Evolutionary conservation across 2,113 vertebrate genomes (phyloP), one percentile per base, ranked within the genome.

Genomic region (Clarias gariepinus): DNA sequence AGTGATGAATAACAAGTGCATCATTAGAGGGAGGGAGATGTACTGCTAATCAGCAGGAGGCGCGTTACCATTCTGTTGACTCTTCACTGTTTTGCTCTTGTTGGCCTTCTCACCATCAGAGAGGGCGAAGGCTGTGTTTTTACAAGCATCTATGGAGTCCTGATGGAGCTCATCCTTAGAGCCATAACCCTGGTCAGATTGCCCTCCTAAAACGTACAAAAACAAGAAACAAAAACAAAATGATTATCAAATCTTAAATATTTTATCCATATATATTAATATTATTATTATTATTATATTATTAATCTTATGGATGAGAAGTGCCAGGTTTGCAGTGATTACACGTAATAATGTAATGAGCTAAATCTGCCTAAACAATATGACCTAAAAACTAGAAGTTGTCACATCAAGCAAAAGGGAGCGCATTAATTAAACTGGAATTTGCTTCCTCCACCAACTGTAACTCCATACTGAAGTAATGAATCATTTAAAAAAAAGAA

Each of bases 161-260:
- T 95, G 96, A 91, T 94, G 80, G 25, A 98, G 92, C 91, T 97
- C 97, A 90, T 99, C 97, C 90, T 98, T 99, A 7, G 96, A 97
- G 81, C 96, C 96, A 2, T 96, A 98, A 87, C 96, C 96, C 88
- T 97, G 97, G 92, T 98, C 97, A 84, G 95, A 97, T 89, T 96
- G 97, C 86, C 92, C 94, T 15, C 95, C 94, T 95, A 23, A 68
- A 84, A 25, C n/a, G 77, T 36, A 71, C 33, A 88, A 47, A 61
- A 11, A 53, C 21, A 83, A 53, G n/a, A 15, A 28, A 78, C 18
- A 52, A 23, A 82, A 57, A 9, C 33, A n/a, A n/a, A n/a, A n/a
- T n/a, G n/a, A n/a, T n/a, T n/a, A n/a, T n/a, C n/a, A 41, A 41
- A 41, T 36, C 36, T 36, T 36, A 36, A 36, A 36, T n/a, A n/a